Base-by-base conservation (phyloP, 2,113 vertebrate species). In the Tragelaphus imberbis region DNA sequence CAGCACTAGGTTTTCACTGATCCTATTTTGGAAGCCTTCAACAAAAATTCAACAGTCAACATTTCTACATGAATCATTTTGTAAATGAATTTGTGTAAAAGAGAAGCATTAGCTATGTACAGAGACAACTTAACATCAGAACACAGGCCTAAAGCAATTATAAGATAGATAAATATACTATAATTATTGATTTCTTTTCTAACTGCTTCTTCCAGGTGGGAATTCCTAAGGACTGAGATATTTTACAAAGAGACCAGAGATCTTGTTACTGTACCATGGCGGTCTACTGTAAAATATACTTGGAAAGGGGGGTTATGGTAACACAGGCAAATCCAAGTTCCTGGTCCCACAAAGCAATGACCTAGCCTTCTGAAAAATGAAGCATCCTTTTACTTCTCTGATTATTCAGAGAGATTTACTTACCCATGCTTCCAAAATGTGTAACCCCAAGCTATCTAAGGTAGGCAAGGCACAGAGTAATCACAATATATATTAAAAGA, bases 351-450 rank as follows among this genome's bases (percentile, higher is more conserved):
- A 84, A 75, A 58, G 56, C 33, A 91, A 85, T 88, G 11, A 93
- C 3, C 36, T 96, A 88, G 88, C n/a, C 94, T 84, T 91, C 17
- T 82, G 13, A 23, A 77, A 71, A 87, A 95, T 71, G 84, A 90
- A 90, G 13, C 79, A 94, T 49, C 7, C 30, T 27, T 68, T 82
- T 92, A 96, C n/a, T 93, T 93, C 58, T 91, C 53, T 91, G 23
- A 93, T 88, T 90, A 93, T n/a, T 92, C 23, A 33, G 75, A 77
- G n/a, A 44, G 44, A 95, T 95, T 90, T 63, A 87, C 25, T 94
- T 82, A 94, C 16, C 19, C 59, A 8, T 93, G n/a, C 68, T 98
- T 94, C 87, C 49, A 93, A 96, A 96, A 71, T 44, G 11, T 82
- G 40, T 65, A 92, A 59, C 16, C 15, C 16, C 10, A 85, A 81